Percentiles rank a stretch among this genome's conserved stretches.
phyloP scores from a whole-genome alignment of 2,113 vertebrate genomes.

The Phalacrocorax aristotelis region DNA sequence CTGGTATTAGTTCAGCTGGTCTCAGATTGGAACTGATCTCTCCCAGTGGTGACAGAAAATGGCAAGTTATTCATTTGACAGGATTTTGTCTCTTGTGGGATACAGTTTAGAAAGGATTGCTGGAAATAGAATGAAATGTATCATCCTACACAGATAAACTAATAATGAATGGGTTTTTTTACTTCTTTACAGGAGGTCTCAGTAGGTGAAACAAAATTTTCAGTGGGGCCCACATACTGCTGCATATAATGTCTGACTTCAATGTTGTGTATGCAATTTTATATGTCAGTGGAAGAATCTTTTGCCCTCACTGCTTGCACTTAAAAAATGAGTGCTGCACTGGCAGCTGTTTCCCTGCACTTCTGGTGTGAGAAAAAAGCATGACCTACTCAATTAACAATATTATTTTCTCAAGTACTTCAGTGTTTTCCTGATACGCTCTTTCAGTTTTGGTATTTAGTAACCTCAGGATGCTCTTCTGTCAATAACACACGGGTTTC shows the following conservation, averaged over 20 bases:
- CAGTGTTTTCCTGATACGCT: background rate
- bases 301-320: background rate
- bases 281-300: background rate
- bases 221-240: background rate
- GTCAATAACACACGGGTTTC: background rate
- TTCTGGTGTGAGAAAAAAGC: background rate
- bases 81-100: background rate
- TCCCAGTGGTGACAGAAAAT: background rate
- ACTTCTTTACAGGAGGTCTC: background rate
- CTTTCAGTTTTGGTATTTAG: background rate
- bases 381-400: background rate
- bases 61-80: background rate
- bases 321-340: background rate
- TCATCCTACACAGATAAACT: background rate
- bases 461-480: background rate
- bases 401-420: background rate
- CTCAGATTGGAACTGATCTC: background rate
- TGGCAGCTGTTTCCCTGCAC: background rate
- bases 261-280: background rate
- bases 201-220: background rate
- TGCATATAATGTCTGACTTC: background rate
- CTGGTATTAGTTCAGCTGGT: background rate
- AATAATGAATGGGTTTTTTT: background rate
- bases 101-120: background rate
- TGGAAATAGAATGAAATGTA: background rate